Conservation (phyloP, 2,888 invertebrate genomes). For the Acanthosepion lycidas region DNA sequence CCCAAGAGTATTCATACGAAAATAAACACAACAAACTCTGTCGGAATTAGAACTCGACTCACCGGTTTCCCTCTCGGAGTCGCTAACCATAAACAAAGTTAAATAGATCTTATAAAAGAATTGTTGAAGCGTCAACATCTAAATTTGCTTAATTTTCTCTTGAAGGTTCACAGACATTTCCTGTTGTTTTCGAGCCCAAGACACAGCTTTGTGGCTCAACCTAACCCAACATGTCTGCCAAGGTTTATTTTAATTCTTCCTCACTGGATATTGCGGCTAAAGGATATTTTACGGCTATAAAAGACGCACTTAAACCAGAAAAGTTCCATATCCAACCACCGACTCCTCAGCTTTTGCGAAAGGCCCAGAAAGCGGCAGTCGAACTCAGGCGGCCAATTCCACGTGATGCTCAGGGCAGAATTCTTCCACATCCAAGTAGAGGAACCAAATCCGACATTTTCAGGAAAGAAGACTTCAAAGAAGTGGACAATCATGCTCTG, state of each 20-base stretch:
- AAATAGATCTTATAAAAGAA: not conserved
- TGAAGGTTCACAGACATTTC: not conserved
- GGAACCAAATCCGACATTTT: slow-evolving; percentile 44
- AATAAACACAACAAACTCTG: too few species aligned
- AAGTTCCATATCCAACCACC: slow-evolving; percentile 39
- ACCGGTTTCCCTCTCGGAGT: too few species aligned
- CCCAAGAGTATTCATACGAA: too few species aligned
- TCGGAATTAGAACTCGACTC: too few species aligned
- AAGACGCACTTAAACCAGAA: slow-evolving; percentile 25
- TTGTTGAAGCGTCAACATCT: not conserved
- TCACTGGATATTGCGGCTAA: not conserved
- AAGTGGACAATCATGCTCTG: slow-evolving; percentile 51
- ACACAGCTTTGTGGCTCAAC: not conserved
- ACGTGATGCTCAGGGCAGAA: slow-evolving; percentile 49
- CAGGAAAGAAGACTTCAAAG: slow-evolving; percentile 48
- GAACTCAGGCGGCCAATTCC: not conserved
- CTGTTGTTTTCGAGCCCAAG: not conserved
- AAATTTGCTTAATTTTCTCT: not conserved
- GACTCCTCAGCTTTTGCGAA: slow-evolving; percentile 34
- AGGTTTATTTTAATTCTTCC: not conserved
- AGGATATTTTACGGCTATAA: not conserved
- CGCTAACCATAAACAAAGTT: too few species aligned
- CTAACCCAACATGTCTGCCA: not conserved
- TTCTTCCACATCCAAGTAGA: slow-evolving; percentile 44
- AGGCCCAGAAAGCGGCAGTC: not conserved